A percentile compares a stretch with the other conserved stretches of the same genome.
These are phyloP conservation scores for Oreochromis grahami DNA, from an alignment of 2,797 vertebrate genomes.

Conservation along the genomic window DNA sequence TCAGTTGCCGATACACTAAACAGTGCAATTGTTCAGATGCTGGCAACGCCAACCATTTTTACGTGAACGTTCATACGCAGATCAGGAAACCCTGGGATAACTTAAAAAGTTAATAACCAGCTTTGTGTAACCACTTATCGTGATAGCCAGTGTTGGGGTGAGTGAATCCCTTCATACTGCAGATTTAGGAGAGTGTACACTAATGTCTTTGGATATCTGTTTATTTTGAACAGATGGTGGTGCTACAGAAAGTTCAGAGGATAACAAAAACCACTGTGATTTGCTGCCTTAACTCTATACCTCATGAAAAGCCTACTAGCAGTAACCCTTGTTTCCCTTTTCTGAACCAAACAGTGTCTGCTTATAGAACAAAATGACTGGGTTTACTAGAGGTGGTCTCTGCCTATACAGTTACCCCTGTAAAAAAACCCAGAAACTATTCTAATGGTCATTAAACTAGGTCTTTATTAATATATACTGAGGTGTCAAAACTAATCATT, in stretches of 20 bases:
- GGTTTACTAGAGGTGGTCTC: neutral
- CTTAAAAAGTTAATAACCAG: neutral
- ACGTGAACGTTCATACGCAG: neutral
- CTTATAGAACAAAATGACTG: neutral
- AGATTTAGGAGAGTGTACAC: neutral
- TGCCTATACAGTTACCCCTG: neutral
- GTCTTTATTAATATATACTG: neutral
- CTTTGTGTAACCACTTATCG: neutral
- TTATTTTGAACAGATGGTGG: neutral
- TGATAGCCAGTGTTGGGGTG: neutral
- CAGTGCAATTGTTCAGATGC: neutral
- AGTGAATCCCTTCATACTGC: neutral
- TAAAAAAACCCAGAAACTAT: fast-evolving
- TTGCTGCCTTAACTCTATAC: neutral
- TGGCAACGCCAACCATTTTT: neutral
- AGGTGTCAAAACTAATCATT: neutral
- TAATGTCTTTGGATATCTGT: neutral
- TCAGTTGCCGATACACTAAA: neutral
- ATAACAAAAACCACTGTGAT: neutral
- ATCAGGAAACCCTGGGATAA: neutral
- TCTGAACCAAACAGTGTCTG: neutral
- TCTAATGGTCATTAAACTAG: neutral
- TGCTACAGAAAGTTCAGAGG: neutral
- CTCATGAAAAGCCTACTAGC: neutral
- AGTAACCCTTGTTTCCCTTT: neutral